Evolutionary conservation across 2,113 vertebrate genomes (phyloP).

Genomic region (Clinocottus analis): DNA sequence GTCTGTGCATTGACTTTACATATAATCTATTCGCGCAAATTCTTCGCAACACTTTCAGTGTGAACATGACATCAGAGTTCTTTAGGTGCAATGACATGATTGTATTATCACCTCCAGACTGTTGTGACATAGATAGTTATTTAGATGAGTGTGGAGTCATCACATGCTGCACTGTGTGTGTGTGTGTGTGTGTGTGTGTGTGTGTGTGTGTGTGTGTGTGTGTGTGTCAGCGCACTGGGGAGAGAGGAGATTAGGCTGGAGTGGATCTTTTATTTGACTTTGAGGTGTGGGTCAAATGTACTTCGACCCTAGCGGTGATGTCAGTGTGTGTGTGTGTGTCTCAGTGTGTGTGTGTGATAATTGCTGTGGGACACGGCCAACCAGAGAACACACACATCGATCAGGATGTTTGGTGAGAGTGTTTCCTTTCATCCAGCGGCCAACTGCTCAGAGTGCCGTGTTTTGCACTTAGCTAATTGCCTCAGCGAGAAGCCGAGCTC

Average conservation of each 20-base stretch:
- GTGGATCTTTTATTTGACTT: slow-evolving; percentile 61
- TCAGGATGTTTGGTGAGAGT: slow-evolving; percentile 69
- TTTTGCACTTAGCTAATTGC: slow-evolving; percentile 70
- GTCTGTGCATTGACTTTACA: too few species aligned
- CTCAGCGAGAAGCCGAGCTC: slow-evolving; percentile 32
- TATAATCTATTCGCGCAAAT: too few species aligned
- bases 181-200: background rate
- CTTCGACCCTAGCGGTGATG: slow-evolving; percentile 39
- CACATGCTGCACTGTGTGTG: background rate
- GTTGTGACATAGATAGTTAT: background rate
- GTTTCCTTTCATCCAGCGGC: slow-evolving; percentile 67
- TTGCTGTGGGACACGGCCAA: slow-evolving; percentile 70
- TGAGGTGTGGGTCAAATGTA: slow-evolving; percentile 63
- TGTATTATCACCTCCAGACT: background rate
- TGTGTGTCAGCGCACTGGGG: background rate
- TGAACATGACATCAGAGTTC: too few species aligned
- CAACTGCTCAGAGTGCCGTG: slow-evolving; percentile 31
- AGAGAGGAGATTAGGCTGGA: slow-evolving; percentile 9
- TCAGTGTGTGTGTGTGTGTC: slow-evolving; percentile 22
- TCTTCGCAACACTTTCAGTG: too few species aligned
- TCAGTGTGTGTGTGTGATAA: slow-evolving; percentile 49
- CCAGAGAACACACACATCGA: slow-evolving; percentile 72
- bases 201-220: background rate
- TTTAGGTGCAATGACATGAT: background rate
- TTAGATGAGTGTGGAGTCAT: background rate